Base-by-base conservation (phyloP, 2,113 vertebrate species). In the Gymnorhina tibicen region DNA sequence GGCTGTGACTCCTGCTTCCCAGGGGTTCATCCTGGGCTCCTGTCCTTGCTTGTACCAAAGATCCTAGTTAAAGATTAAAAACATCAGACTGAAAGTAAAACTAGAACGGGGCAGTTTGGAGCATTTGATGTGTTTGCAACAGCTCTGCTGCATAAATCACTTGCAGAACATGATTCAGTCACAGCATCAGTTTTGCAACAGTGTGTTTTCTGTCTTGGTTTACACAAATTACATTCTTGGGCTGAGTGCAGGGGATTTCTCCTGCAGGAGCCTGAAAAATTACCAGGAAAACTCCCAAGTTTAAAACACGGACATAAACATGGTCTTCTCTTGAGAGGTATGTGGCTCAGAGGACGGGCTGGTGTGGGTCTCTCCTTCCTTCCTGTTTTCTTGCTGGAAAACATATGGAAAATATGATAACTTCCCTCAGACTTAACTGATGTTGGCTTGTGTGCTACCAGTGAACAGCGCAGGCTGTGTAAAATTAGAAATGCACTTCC, bases 301-400 rank as follows among this genome's bases (percentile, higher is more conserved):
- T 35, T 11, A 76, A 91, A 91, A 78, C 3, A 5, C 39, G 20
- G 9, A 70, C 30, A 42, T 81, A 78, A 92, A 49, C 32, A 46
- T 1, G 1, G 39, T 21, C 59, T 93, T 85, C 47, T 93, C 17
- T 59, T 73, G 49, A 32, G 55, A 46, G 7, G 28, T 80, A 6
- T 19, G 7, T 81, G 64, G 35, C 37, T 87, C 47, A 73, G 72
- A 85, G 70, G 47, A 26, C 75, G 74, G 19, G 70, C 74, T 74
- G 39, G 27, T 83, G 24, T 30, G 62, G 12, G 19, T 83, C 39
- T 82, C 74, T 92, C 42, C 69, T 73, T 60, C 27, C 28, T 97
- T 96, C 92, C 93, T 93, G 55, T 78, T 96, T 95, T 74, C 75
- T 91, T 92, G 26, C 78, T 75, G 73, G 74, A 92, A 92, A 93